These are phyloP conservation scores for Eledona agricola DNA, from an alignment of 2,888 invertebrate genomes.

Conservation along the genomic window DNA sequence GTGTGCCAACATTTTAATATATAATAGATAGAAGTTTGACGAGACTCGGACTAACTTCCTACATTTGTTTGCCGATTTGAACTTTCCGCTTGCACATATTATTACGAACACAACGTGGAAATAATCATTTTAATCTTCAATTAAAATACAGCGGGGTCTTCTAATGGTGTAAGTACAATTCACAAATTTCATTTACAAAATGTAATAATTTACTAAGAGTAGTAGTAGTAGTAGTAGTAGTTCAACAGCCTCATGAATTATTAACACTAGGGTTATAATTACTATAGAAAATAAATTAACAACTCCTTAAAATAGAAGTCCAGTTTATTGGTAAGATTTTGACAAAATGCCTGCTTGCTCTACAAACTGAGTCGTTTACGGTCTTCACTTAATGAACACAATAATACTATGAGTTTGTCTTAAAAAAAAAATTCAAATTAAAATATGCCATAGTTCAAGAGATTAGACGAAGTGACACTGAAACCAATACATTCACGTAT, in stretches of 20 bases:
- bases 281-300: slow-evolving; percentile 58
- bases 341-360: slow-evolving; percentile 42
- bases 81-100: slow-evolving; percentile 35
- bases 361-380: slow-evolving; percentile 41
- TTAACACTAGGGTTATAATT: slow-evolving; percentile 57
- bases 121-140: slow-evolving; percentile 42
- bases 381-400: slow-evolving; percentile 52
- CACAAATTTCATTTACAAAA: slow-evolving; percentile 57
- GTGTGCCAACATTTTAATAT: slow-evolving; percentile 39
- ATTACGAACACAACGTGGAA: slow-evolving; percentile 28
- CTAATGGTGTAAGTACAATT: slow-evolving; percentile 57
- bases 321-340: slow-evolving; percentile 37
- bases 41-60: slow-evolving; percentile 39
- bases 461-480: slow-evolving; percentile 20
- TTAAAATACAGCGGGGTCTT: slow-evolving; percentile 43
- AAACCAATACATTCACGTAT: slow-evolving; percentile 38
- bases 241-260: slow-evolving; percentile 61
- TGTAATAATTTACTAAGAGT: slow-evolving; percentile 61
- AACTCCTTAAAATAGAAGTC: slow-evolving; percentile 47
- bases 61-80: slow-evolving; percentile 34
- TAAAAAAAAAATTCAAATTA: slow-evolving; percentile 24
- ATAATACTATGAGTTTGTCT: slow-evolving; percentile 47
- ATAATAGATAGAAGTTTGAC: slow-evolving; percentile 38
- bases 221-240: too few species aligned
- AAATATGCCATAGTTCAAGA: slow-evolving; percentile 28